phyloP scores from a whole-genome alignment of 2,888 invertebrate genomes.

The Caenorhabditis sp. region DNA sequence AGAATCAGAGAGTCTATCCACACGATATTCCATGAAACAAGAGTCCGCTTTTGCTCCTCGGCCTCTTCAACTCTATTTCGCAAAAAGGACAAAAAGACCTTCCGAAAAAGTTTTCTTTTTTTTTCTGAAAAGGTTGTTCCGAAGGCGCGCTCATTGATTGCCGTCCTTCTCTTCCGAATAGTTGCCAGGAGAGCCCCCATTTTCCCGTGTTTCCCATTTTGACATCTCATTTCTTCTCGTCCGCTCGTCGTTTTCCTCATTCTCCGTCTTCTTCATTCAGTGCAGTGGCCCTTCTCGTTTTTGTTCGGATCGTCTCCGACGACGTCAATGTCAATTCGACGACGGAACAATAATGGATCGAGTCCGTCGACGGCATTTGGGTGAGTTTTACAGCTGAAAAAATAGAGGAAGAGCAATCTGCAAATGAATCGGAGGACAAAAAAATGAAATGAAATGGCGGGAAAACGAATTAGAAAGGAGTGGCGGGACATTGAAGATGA shows the following conservation, averaged over 20 bases:
- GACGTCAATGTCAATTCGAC: conserved; percentile 57
- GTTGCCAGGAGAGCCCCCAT: conserved; percentile 33
- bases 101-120: conserved; percentile 12
- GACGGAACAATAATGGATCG: conserved; percentile 57
- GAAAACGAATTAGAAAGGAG: conserved; percentile 44
- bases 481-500: conserved; percentile 2
- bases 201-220: conserved; percentile 7
- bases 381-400: conserved; percentile 29
- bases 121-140: conserved; percentile 30
- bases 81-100: conserved; percentile 5
- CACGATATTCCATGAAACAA: no score
- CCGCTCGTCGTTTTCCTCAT: background rate
- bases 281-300: no score
- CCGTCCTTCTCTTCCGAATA: conserved; percentile 28
- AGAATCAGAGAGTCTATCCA: no score
- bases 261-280: conserved; percentile 9
- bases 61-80: no score
- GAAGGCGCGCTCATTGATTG: conserved; percentile 33
- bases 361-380: conserved; percentile 55
- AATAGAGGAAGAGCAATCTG: conserved; percentile 33
- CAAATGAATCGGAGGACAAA: conserved; percentile 42
- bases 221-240: background rate
- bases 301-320: conserved; percentile 21
- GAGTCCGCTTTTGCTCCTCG: no score
- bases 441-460: background rate